Evolutionary conservation across 2,888 invertebrate species (phyloP).

Genomic region (Crepidodera aurea): DNA sequence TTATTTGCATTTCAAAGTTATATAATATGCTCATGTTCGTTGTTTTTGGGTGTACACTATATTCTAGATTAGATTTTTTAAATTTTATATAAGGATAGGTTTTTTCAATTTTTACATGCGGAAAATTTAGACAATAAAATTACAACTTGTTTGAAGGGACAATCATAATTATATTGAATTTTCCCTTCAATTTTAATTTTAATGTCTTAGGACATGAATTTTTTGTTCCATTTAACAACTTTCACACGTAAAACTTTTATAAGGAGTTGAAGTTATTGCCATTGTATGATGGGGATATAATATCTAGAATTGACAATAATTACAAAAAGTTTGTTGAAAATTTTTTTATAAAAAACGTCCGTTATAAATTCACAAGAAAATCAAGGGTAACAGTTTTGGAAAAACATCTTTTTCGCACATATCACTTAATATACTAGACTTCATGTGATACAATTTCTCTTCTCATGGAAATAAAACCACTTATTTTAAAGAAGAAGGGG

Average conservation of each 20-base stretch:
- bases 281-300: constrained; percentile 3
- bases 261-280: background rate
- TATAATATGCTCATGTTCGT: too few relatives aligned
- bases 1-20: too few relatives aligned
- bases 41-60: constrained; percentile 4
- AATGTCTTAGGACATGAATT: background rate
- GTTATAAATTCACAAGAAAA: background rate
- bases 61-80: constrained; percentile 1
- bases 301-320: constrained; percentile 33
- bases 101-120: constrained; percentile 19
- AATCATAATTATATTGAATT: background rate
- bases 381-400: too few relatives aligned
- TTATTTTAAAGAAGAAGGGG: too few relatives aligned
- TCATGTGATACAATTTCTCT: too few relatives aligned
- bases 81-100: background rate
- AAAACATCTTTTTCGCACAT: too few relatives aligned
- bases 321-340: constrained; percentile 13
- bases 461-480: too few relatives aligned
- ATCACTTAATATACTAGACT: too few relatives aligned
- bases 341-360: background rate
- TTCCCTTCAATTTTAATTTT: constrained; percentile 7
- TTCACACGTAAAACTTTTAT: constrained; percentile 1
- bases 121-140: constrained; percentile 29
- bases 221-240: constrained; percentile 6
- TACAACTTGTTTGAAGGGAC: constrained; percentile 18